phyloP scores from a whole-genome alignment of 2,113 vertebrate genomes.

The Upupa epops region DNA sequence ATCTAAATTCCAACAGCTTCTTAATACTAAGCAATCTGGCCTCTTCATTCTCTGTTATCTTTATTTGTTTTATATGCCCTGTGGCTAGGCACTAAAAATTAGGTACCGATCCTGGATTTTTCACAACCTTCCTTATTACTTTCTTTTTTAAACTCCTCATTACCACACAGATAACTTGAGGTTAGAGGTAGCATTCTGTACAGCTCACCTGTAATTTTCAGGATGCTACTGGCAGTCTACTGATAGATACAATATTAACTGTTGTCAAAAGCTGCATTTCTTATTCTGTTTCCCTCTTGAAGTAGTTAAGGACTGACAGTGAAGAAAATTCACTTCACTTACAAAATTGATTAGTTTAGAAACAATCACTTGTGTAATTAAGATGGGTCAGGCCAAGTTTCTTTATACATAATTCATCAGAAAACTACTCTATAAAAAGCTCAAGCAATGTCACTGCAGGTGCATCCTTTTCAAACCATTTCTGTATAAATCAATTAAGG shows the following conservation, averaged over 20 bases:
- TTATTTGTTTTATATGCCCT: background rate
- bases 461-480: conserved; percentile 75
- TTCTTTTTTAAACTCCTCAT: background rate
- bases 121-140: background rate
- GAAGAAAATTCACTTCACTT: conserved; percentile 64
- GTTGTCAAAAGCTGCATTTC: conserved; percentile 15
- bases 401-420: conserved; percentile 81
- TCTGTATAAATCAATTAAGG: conserved; percentile 83
- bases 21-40: background rate
- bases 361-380: conserved; percentile 78
- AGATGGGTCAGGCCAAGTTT: conserved; percentile 71
- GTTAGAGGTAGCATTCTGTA: background rate
- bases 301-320: background rate
- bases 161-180: background rate
- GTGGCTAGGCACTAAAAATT: background rate
- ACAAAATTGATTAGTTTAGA: conserved; percentile 77
- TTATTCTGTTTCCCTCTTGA: background rate
- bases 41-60: background rate
- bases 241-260: background rate
- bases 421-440: conserved; percentile 74
- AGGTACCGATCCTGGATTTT: background rate
- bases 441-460: conserved; percentile 73
- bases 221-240: background rate
- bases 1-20: background rate
- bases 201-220: background rate